Evolutionary conservation across 2,113 vertebrate species (phyloP).

Genomic region (Tonatia bakeri): DNA sequence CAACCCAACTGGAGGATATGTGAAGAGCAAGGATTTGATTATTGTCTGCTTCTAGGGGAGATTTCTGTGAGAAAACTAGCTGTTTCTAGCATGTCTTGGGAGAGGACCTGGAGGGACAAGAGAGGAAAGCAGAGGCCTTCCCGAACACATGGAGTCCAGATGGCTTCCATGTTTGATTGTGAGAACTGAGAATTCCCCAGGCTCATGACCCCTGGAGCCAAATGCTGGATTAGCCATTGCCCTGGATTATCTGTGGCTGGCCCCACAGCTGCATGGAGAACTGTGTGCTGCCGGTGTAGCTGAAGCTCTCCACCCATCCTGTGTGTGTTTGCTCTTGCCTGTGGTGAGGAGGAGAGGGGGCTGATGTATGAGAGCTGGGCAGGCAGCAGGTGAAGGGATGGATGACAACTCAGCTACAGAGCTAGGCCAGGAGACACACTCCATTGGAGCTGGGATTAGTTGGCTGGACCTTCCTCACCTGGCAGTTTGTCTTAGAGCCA

Average conservation of each 20-base stretch:
- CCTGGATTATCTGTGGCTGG: neutral
- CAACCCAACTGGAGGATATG: neutral
- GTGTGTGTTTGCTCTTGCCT: neutral
- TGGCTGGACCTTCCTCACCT: neutral
- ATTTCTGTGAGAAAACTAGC: neutral
- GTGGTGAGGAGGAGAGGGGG: neutral
- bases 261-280: neutral
- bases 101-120: neutral
- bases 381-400: neutral
- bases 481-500: conserved; percentile 41
- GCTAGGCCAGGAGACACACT: conserved; percentile 31
- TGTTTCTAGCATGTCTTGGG: neutral
- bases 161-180: neutral
- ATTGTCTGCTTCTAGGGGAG: neutral
- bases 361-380: neutral
- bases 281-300: neutral
- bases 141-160: neutral
- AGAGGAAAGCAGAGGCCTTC: conserved; percentile 20
- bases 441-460: conserved; percentile 45
- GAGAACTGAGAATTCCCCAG: neutral
- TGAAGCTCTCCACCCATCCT: neutral
- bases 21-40: neutral
- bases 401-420: conserved; percentile 12
- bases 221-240: neutral
- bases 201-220: neutral